Evolutionary conservation across 2,888 invertebrate genomes (phyloP), one percentile per base, ranked within the genome.

Genomic region (Marasmarcha lunaedactyla): DNA sequence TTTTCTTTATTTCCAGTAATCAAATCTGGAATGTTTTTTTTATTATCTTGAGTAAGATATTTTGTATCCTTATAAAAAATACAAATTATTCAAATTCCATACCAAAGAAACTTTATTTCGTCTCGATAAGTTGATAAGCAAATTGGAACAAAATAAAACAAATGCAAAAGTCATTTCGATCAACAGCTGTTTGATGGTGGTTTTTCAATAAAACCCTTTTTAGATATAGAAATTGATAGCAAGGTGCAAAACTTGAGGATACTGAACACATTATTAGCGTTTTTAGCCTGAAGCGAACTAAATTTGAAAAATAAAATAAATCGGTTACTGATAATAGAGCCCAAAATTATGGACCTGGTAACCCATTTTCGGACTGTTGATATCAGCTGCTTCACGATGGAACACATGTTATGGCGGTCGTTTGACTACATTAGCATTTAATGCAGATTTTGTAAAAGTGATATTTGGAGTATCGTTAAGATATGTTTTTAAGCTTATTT

Each of bases 201-300:
- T 61, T 65, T 67, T 71, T 70, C 65, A 71, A 69, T 71, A 62
- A 70, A 54, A 51, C 45, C 45, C 56, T 54, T 51, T 59, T 57
- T 46, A 57, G 59, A 58, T 47, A 45, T 54, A 54, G 62, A 62
- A 57, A 64, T 67, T 59, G 63, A 70, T 68, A 64, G 50, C 63
- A 83, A 81, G 81, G 77, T 81, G 77, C 76, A 78, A 71, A 74
- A 64, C 57, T 57, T 49, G 53, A 55, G 57, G 62, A 67, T 59
- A 63, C 57, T 52, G 59, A 70, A 69, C 69, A 67, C 63, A 64
- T 69, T 70, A 77, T 77, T 76, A 77, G 56, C 51, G 58, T 59
- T 48, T 53, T 47, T 52, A 37, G 65, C 74, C 66, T 42, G 51
- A 43, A 66, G 73, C 70, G 52, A 61, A 59, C 46, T 59, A 55